Evolutionary conservation across 2,113 vertebrate genomes (phyloP), one percentile per base, ranked within the genome.

Genomic region (Seriola dumerili): DNA sequence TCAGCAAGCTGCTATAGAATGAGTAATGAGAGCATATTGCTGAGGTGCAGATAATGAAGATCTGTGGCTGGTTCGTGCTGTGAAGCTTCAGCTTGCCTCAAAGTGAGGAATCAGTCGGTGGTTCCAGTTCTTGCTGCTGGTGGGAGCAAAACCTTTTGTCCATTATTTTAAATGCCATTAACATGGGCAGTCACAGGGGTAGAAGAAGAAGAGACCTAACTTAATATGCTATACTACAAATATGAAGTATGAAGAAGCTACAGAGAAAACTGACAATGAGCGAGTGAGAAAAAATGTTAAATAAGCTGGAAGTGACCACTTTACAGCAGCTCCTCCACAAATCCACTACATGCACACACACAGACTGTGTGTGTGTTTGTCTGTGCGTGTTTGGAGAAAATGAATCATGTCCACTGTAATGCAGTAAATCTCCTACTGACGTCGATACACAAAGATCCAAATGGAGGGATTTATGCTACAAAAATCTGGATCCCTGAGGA

Each of bases 21-120:
- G 70, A 74, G 67, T 85, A 88, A 85, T 85, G 73, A 81, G 59
- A 81, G 29, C 62, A 52, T 72, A 74, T 58, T 69, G 70, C 72
- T 16, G 76, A 34, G 4, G 69, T 85, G 65, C 19, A 36, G 77
- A 62, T 85, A 69, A 85, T 63, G 63, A 85, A 50, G 55, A 48
- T 78, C 32, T 65, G 50, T 59, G 65, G 8, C 40, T 66, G 42
- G 40, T 72, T 76, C 34, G 16, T 63, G 54, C 40, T 67, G 62
- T 19, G 52, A 0, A 78, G 55, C 11, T 72, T 67, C 1, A 57
- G n/a, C 10, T 25, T 23, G 61, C n/a, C 25, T 17, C 12, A 72
- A 23, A 78, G 21, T 17, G 32, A 80, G 46, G 34, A 66, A 23
- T 46, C 44, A 5, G 52, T n/a, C 8, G 34, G 38, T 34, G 46